These are phyloP conservation scores for Brotogeris chrysoptera DNA, from an alignment of 2,797 vertebrate species.

Conservation along the genomic window DNA sequence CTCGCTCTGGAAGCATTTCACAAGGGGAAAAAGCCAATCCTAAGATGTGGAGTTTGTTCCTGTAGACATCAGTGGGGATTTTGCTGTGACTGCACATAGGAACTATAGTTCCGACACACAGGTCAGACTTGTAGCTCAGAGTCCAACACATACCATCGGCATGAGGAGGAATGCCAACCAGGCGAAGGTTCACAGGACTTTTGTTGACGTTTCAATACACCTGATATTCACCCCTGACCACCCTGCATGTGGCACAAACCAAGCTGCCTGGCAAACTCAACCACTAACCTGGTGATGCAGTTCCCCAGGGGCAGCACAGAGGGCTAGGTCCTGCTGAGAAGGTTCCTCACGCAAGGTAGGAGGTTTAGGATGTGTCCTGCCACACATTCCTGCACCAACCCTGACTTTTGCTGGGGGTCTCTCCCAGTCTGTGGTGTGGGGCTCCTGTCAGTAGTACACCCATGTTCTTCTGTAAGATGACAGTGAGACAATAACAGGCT, in stretches of 20 bases:
- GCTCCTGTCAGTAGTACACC: neutral
- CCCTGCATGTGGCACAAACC: neutral
- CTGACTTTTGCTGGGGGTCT: neutral
- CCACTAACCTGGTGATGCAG: neutral
- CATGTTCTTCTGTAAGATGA: neutral
- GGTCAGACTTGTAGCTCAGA: neutral
- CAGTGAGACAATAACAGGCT: neutral
- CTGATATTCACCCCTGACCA: neutral
- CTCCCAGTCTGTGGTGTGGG: neutral
- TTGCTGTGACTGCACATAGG: neutral
- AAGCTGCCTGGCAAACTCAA: neutral
- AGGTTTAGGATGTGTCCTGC: neutral
- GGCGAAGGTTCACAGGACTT: neutral
- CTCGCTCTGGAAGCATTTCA: neutral
- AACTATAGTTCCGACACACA: neutral
- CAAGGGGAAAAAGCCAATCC: neutral
- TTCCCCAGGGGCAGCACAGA: neutral
- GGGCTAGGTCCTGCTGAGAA: neutral
- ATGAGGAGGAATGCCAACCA: neutral
- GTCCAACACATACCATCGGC: neutral
- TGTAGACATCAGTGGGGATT: neutral
- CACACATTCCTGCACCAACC: neutral
- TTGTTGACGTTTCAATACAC: neutral
- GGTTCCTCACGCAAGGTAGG: neutral
- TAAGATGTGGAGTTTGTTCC: neutral